Evolutionary conservation across 2,113 vertebrate species (phyloP).

Genomic region (Myiozetetes cayanensis): DNA sequence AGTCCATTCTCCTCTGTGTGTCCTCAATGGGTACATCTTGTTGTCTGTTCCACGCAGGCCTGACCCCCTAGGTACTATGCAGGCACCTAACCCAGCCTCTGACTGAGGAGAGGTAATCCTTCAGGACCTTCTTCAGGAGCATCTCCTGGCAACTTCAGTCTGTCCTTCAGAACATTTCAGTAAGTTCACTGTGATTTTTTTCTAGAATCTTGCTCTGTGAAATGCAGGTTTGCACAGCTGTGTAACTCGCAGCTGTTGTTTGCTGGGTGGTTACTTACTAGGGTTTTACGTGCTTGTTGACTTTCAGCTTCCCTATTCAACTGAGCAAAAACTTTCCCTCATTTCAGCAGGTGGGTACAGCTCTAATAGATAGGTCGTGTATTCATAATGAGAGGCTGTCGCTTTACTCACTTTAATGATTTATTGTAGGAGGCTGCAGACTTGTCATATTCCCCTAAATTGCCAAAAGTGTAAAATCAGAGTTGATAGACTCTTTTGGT

Average conservation of each 20-base stretch:
- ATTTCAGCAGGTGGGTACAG: neutral
- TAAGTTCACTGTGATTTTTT: neutral
- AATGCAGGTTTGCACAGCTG: neutral
- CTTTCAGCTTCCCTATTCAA: neutral
- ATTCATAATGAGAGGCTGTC: neutral
- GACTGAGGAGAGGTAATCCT: neutral
- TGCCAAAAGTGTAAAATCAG: neutral
- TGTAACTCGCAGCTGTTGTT: neutral
- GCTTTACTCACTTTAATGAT: neutral
- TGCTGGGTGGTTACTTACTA: neutral
- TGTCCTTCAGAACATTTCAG: neutral
- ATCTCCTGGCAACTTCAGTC: neutral
- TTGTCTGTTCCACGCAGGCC: neutral
- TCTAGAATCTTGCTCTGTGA: neutral
- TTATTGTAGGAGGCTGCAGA: neutral
- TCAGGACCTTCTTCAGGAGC: neutral
- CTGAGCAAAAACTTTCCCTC: neutral
- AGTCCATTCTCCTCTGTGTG: neutral
- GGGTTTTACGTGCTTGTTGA: neutral
- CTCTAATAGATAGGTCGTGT: neutral
- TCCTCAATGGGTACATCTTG: fast-evolving
- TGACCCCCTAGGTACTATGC: neutral
- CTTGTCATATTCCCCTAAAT: neutral
- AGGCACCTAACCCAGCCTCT: neutral
- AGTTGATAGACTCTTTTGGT: neutral